Percentiles rank a stretch among this genome's conserved stretches.
These are phyloP conservation scores for Psettodes erumei DNA, from an alignment of 2,113 vertebrate genomes.

Conservation along the genomic window DNA sequence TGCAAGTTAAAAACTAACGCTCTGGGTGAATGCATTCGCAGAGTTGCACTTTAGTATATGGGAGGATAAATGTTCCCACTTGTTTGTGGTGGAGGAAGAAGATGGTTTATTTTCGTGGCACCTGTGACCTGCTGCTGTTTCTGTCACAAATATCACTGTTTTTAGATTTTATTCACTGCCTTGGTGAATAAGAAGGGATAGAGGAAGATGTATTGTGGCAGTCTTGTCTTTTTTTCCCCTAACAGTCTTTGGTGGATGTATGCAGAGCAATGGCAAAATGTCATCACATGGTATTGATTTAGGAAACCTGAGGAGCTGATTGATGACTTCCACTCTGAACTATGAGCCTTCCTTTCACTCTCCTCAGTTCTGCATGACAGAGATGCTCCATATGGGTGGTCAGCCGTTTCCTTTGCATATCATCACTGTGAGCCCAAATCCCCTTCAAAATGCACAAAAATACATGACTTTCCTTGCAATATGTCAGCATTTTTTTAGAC, in stretches of 20 bases:
- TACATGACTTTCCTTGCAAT: background rate
- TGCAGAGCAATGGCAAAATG: constrained; percentile 54
- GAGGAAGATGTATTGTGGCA: constrained; percentile 58
- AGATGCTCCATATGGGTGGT: background rate
- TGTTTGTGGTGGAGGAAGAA: constrained; percentile 65
- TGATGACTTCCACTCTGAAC: constrained; percentile 50
- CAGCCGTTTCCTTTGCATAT: constrained; percentile 14
- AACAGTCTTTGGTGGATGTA: constrained; percentile 24
- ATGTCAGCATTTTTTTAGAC: background rate
- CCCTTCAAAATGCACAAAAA: background rate
- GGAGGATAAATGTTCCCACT: constrained; percentile 66
- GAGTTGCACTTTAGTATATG: constrained; percentile 51
- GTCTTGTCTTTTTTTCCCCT: background rate
- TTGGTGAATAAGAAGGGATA: constrained; percentile 64
- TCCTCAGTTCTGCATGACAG: constrained; percentile 16
- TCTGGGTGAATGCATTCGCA: constrained; percentile 48
- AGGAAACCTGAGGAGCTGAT: constrained; percentile 50
- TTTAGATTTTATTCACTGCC: too few relatives aligned
- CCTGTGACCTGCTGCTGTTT: constrained; percentile 78
- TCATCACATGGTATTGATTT: constrained; percentile 63
- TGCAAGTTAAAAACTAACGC: constrained; percentile 57
- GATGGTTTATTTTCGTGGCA: constrained; percentile 77
- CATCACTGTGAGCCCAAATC: background rate
- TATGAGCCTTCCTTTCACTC: constrained; percentile 24
- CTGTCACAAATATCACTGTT: constrained; percentile 71